These are phyloP conservation scores for Gadus macrocephalus DNA, from an alignment of 2,113 vertebrate genomes.

Conservation along the genomic window DNA sequence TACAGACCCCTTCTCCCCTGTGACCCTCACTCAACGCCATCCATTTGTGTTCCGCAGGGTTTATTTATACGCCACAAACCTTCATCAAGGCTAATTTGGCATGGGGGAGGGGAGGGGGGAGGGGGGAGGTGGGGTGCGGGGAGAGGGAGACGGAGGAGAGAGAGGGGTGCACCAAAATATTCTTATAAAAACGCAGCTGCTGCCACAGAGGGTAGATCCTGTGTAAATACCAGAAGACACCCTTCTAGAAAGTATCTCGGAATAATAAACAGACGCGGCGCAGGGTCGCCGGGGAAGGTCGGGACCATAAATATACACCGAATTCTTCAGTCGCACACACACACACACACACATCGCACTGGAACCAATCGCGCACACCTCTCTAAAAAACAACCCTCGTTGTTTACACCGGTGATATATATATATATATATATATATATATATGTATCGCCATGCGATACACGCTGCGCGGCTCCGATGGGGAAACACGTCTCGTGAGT, in stretches of 20 bases:
- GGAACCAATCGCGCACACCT: conserved; percentile 33
- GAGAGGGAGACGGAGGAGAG: conserved; percentile 36
- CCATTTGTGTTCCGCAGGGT: conserved; percentile 72
- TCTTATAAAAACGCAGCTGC: conserved; percentile 76
- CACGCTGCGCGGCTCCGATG: conserved; percentile 11
- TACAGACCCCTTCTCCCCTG: conserved; percentile 58
- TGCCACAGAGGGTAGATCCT: conserved; percentile 55
- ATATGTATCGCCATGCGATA: neutral
- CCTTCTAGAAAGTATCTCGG: conserved; percentile 64
- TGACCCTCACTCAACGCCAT: conserved; percentile 71
- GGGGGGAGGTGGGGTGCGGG: conserved; percentile 30
- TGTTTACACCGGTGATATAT: conserved; percentile 24
- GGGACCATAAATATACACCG: conserved; percentile 64
- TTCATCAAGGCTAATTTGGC: conserved; percentile 79
- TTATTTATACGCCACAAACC: conserved; percentile 78
- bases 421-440: too few species aligned
- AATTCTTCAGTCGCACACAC: conserved; percentile 48
- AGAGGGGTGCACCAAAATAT: conserved; percentile 52
- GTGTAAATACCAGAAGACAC: conserved; percentile 67
- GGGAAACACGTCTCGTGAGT: conserved; percentile 20
- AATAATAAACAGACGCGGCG: conserved; percentile 71
- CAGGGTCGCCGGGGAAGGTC: conserved; percentile 62
- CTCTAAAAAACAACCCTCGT: conserved; percentile 17
- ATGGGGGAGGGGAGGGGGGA: conserved; percentile 27
- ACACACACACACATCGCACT: conserved; percentile 17